These are phyloP conservation scores for Melanotaenia duboulayi DNA, from an alignment of 2,113 vertebrate genomes.

Conservation along the genomic window DNA sequence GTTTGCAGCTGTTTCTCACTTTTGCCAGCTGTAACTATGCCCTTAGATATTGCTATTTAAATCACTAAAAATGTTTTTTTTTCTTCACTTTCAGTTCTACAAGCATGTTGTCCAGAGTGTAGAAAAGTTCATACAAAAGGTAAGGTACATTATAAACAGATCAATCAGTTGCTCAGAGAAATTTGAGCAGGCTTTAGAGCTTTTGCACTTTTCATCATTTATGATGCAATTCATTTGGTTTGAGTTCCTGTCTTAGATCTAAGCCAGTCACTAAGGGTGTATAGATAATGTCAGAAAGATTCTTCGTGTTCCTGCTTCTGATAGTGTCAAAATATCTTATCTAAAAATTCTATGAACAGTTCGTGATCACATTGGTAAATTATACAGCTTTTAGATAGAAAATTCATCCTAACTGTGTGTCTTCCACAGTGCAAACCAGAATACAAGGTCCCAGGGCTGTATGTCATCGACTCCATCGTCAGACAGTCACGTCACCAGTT, in stretches of 20 bases:
- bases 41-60: not conserved
- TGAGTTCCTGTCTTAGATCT: too few relatives aligned
- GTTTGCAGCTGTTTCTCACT: not conserved
- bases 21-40: not conserved
- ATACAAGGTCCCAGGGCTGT: conserved; percentile 98
- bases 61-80: conserved; percentile 14
- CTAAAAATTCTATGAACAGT: not conserved
- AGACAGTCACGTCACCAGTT: conserved; percentile 98
- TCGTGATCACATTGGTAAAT: not conserved
- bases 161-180: not conserved
- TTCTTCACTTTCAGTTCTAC: conserved; percentile 91
- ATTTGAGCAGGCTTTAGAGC: too few relatives aligned
- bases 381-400: too few relatives aligned
- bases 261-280: too few relatives aligned
- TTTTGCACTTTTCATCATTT: too few relatives aligned
- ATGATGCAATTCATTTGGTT: too few relatives aligned
- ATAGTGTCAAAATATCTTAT: not conserved
- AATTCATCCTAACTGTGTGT: not conserved
- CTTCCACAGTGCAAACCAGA: conserved; percentile 93
- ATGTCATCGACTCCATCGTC: conserved; percentile 98
- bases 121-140: conserved; percentile 99
- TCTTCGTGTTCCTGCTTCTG: too few relatives aligned
- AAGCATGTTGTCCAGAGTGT: conserved; percentile 99
- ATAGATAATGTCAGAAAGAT: too few relatives aligned
- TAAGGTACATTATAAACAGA: conserved; percentile 72